Conservation (phyloP, 2,797 vertebrate genomes). For the Parotocinclus haroldoi region DNA sequence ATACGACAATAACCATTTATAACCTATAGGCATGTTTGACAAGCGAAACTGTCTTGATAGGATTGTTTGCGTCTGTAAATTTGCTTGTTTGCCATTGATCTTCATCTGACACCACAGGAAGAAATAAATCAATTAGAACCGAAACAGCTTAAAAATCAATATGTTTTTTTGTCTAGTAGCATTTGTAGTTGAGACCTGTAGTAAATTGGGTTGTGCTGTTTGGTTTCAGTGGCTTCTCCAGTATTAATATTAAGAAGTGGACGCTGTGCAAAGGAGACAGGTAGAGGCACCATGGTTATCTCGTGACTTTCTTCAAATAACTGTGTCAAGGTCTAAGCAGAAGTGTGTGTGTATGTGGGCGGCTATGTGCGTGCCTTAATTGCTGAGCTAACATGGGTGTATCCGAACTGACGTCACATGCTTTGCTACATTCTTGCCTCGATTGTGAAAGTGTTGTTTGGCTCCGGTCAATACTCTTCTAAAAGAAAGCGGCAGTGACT, state of each 20-base stretch:
- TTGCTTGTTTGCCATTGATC: constrained; percentile 8
- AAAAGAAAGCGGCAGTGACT: background rate
- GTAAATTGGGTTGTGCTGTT: background rate
- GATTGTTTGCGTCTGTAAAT: background rate
- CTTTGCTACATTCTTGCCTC: constrained; percentile 38
- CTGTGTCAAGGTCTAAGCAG: constrained; percentile 26
- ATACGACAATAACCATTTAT: constrained; percentile 15
- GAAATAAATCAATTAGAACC: too few species aligned
- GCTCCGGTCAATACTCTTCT: background rate
- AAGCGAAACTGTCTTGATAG: background rate
- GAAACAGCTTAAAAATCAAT: too few species aligned
- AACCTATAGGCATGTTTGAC: background rate
- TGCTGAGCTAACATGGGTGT: constrained; percentile 47
- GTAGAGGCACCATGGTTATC: constrained; percentile 12
- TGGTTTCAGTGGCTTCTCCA: background rate
- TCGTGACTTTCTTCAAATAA: constrained; percentile 32
- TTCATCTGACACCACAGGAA: background rate
- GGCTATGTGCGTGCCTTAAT: constrained; percentile 32
- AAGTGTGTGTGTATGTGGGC: constrained; percentile 15
- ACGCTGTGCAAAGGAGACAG: constrained; percentile 16
- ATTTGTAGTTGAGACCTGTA: background rate
- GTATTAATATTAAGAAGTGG: constrained; percentile 25
- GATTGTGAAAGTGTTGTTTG: constrained; percentile 22
- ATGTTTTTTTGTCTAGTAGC: background rate
- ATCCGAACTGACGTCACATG: constrained; percentile 36